A percentile compares a stretch with the other conserved stretches of the same genome.
phyloP scores from a whole-genome alignment of 2,888 invertebrate genomes.

The Pandemis corylana region DNA sequence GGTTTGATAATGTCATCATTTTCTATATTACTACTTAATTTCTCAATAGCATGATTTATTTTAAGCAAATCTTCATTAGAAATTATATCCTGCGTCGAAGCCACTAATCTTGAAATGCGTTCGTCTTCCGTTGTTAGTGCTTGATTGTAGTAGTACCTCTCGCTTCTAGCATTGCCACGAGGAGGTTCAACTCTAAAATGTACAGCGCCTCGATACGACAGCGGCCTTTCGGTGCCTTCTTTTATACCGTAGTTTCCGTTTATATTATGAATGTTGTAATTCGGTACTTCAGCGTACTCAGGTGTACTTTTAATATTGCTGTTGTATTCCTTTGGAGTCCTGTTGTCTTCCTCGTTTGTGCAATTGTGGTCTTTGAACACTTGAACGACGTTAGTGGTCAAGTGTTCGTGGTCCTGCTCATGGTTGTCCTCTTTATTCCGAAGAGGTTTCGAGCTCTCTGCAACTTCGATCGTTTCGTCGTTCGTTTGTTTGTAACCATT shows the following conservation, averaged over 20 bases:
- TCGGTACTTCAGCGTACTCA: constrained; percentile 56
- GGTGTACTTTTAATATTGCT: constrained; percentile 57
- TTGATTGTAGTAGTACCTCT: constrained; percentile 66
- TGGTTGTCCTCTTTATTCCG: constrained; percentile 54
- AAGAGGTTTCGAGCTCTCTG: constrained; percentile 56
- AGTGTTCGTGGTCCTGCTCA: constrained; percentile 55
- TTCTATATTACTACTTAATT: constrained; percentile 55
- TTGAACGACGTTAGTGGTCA: constrained; percentile 61
- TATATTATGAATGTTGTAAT: constrained; percentile 57
- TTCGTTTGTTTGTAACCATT: constrained; percentile 31
- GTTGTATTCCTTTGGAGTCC: constrained; percentile 51
- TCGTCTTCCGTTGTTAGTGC: constrained; percentile 58
- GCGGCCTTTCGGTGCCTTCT: constrained; percentile 54
- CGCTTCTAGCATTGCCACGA: constrained; percentile 63
- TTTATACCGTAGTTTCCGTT: constrained; percentile 69
- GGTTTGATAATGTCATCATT: constrained; percentile 72
- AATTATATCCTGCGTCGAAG: constrained; percentile 86
- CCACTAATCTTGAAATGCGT: constrained; percentile 80
- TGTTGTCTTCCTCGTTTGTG: constrained; percentile 54
- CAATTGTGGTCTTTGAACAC: constrained; percentile 77
- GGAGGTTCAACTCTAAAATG: constrained; percentile 66
- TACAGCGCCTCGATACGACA: constrained; percentile 61
- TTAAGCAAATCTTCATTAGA: constrained; percentile 86
- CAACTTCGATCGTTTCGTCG: constrained; percentile 28
- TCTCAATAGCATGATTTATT: constrained; percentile 84